Percentiles rank a stretch among this genome's conserved stretches.
Conservation (phyloP, 2,113 vertebrate genomes). For the Engraulis encrasicolus region DNA sequence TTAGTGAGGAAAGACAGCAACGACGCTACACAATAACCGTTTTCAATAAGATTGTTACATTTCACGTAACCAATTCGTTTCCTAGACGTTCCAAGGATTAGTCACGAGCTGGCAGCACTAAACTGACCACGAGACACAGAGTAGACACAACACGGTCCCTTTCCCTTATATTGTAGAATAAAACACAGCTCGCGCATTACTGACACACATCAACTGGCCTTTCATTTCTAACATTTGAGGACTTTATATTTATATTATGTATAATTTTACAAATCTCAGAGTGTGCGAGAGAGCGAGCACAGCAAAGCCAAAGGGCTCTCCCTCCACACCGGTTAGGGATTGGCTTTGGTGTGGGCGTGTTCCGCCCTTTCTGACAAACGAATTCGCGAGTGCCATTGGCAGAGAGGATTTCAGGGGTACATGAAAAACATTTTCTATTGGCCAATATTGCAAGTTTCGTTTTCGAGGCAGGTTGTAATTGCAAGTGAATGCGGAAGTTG, state of each 20-base stretch:
- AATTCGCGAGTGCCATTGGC: background rate
- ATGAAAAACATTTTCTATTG: slow-evolving; percentile 52
- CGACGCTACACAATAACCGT: too few relatives aligned
- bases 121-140: too few relatives aligned
- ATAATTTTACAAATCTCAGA: background rate
- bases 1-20: too few relatives aligned
- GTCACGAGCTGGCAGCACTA: too few relatives aligned
- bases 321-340: slow-evolving; percentile 46
- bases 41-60: too few relatives aligned
- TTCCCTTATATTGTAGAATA: too few relatives aligned
- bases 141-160: too few relatives aligned
- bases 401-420: background rate
- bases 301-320: slow-evolving; percentile 2
- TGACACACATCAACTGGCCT: background rate
- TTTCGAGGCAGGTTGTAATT: slow-evolving; percentile 50
- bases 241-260: background rate
- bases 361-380: slow-evolving; percentile 23
- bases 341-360: slow-evolving; percentile 76
- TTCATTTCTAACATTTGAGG: background rate
- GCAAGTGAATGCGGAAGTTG: slow-evolving; percentile 79
- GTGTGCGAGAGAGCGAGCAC: background rate
- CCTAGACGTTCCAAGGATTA: too few relatives aligned
- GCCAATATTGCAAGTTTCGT: background rate
- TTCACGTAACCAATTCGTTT: too few relatives aligned
- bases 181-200: too few relatives aligned